Evolutionary conservation across 2,888 invertebrate genomes (phyloP), one percentile per base, ranked within the genome.

Genomic region (Pediacus dermestoides): DNA sequence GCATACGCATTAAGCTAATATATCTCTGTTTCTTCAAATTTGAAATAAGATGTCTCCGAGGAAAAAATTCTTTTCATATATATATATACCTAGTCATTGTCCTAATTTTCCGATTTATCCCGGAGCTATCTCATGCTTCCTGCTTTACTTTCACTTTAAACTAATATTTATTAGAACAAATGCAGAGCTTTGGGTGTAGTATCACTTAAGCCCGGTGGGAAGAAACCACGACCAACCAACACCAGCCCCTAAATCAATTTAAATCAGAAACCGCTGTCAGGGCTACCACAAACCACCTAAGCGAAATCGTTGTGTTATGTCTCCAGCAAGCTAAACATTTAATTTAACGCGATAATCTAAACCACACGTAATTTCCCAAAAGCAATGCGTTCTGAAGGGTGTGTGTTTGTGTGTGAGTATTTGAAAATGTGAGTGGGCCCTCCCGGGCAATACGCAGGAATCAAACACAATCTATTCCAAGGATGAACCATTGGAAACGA

Each of bases 331-430:
- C 37, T 42, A 40, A 48, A 46, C 48, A 48, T 52, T 50, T 46
- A 52, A 52, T 50, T 48, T 38, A 37, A 38, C 42, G 46, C 46
- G 35, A 48, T 50, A 50, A 50, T 48, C 50, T 42, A 28, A 34
- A 42, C 50, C 50, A 37, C 48, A 40, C 37, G 43, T 41, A 42
- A 51, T 49, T 47, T 39, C 34, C 39, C 36, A 32, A 21, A 25
- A 25, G 9, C 11, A 13, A 7, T 16, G 2, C n/a, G 21, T 16
- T 15, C n/a, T n/a, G 34, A 26, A 21, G 26, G 14, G 30, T 18
- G 33, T 10, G 15, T 34, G n/a, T n/a, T n/a, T n/a, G 12, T 18
- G 9, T 21, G 2, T 11, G 2, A 11, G 12, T n/a, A 33, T 33
- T 22, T 7, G 23, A 9, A 1, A n/a, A 6, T 33, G n/a, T n/a